Evolutionary conservation across 2,888 invertebrate genomes (phyloP).

Genomic region (Acronicta leporina): DNA sequence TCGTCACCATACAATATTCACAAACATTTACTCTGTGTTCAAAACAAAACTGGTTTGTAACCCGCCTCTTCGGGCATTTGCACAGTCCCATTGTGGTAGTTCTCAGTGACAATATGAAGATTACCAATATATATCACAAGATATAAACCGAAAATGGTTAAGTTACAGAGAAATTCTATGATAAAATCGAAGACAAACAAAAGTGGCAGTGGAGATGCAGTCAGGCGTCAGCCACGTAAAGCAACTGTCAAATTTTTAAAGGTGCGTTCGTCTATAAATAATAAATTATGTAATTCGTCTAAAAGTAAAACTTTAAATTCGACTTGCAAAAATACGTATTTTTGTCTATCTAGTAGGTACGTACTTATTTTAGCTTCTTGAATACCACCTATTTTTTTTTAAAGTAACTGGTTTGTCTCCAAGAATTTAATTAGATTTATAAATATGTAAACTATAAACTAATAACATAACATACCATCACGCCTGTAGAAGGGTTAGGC

Average conservation of each 20-base stretch:
- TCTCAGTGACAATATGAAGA: slow-evolving; percentile 14
- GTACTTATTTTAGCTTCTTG: no score
- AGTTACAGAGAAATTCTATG: slow-evolving; percentile 32
- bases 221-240: slow-evolving; percentile 74
- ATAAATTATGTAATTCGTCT: no score
- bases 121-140: slow-evolving; percentile 24
- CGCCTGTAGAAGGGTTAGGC: no score
- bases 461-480: no score
- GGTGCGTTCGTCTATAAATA: slow-evolving; percentile 13
- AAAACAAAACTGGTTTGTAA: slow-evolving; percentile 99
- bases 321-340: no score
- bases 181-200: slow-evolving; percentile 60
- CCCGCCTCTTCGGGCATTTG: slow-evolving; percentile 98
- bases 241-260: slow-evolving; percentile 56
- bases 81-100: slow-evolving; percentile 96
- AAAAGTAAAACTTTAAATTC: no score
- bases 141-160: slow-evolving; percentile 29
- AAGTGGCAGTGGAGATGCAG: slow-evolving; percentile 43
- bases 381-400: no score
- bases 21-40: slow-evolving; percentile 99
- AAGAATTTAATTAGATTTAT: no score
- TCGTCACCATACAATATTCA: slow-evolving; percentile 99
- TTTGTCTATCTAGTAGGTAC: no score
- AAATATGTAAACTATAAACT: no score
- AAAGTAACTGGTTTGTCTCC: no score